These are phyloP conservation scores for Aplysina aerophoba DNA, from an alignment of 37 sponge, comb jelly and placozoan genomes.

Conservation along the genomic window DNA sequence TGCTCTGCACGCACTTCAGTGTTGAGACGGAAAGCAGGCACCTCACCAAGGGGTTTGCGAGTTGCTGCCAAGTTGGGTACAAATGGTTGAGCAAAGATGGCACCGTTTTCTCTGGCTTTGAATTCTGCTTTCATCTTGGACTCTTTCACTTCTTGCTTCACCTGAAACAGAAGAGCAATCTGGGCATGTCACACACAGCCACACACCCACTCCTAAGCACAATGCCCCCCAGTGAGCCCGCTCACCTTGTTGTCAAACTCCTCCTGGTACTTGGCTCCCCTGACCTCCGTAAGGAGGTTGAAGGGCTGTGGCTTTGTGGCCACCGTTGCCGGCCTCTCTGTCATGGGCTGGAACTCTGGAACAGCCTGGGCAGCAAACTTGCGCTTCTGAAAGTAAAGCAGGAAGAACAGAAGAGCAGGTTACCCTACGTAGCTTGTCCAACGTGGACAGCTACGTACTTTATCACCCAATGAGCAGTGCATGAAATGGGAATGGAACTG, in stretches of 20 bases:
- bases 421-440: not conserved
- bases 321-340: not conserved
- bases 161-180: conserved; percentile 32
- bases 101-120: conserved; percentile 44
- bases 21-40: conserved; percentile 51
- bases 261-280: conserved; percentile 47
- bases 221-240: no score
- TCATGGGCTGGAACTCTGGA: conserved; percentile 11
- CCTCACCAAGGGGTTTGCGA: conserved; percentile 43
- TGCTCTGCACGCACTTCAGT: conserved; percentile 66
- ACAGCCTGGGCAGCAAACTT: conserved; percentile 63
- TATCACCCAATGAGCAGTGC: no score
- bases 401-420: not conserved
- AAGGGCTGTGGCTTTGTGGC: conserved; percentile 60
- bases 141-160: conserved; percentile 31
- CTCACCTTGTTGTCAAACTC: conserved; percentile 63
- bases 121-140: conserved; percentile 53
- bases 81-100: conserved; percentile 64
- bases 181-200: no score
- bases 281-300: conserved; percentile 56
- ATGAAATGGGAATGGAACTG: no score
- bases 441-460: not conserved
- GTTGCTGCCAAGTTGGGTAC: conserved; percentile 21
- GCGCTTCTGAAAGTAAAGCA: conserved; percentile 36
- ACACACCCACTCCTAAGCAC: not conserved